Evolutionary conservation across 1,140 invertebrate species (phyloP), one percentile per base, ranked within the genome.

Genomic region (Psilanteris sp.): DNA sequence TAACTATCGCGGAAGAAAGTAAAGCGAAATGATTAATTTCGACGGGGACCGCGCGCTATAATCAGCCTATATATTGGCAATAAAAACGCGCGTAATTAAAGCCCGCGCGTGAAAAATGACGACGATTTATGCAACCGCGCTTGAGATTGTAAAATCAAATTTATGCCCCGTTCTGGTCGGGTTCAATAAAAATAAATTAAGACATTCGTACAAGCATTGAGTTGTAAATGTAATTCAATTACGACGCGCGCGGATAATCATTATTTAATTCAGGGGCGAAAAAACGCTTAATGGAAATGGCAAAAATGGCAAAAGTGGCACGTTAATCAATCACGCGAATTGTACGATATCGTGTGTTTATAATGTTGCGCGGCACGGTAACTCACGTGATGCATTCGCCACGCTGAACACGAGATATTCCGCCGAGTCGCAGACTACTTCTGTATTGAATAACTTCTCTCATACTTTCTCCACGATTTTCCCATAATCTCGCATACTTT

Each of bases 401-500:
- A 41, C 37, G 27, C 18, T 22, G 43, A 37, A 31, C 32, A 29
- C 27, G 57, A 32, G 48, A 68, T 68, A 68, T 50, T 62, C 18
- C 27, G 27, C 16, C 39, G 34, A 7, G 61, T 71, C 62, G 4
- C 68, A 72, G 54, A 61, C 74, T 77, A 67, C 67, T 77, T 77
- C 62, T 57, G 15, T 22, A 62, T 77, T 73, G 74, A 77, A 71
- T 77, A 66, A 70, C 62, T 68, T 50, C 52, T 55, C 37, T 37
- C 67, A 34, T 68, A 67, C 67, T 77, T 77, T 72, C 67, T 54
- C 75, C 31, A 24, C 15, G n/a, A 13, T 72, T 77, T 77, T 77
- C 75, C 75, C 75, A 77, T 77, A 71, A 77, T 68, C 61, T 55
- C 61, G 48, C 46, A 55, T 62, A 32, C 55, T 67, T 70, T 62